phyloP scores from a whole-genome alignment of 2,797 vertebrate species.

The Darevskia nairensis region DNA sequence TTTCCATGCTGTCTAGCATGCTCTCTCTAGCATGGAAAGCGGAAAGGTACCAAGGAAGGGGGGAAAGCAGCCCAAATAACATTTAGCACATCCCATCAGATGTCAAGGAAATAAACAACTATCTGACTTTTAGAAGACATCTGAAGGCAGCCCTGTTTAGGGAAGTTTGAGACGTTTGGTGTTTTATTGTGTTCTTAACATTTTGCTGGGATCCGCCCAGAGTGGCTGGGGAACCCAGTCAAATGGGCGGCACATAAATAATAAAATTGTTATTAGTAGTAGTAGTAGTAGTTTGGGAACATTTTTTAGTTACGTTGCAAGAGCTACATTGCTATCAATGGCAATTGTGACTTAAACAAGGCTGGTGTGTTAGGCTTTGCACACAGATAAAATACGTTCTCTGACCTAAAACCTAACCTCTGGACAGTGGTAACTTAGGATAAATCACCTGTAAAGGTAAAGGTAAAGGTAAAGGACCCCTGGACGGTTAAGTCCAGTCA shows the following conservation, averaged over 20 bases:
- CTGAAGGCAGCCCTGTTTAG: too few species aligned
- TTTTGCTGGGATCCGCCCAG: too few species aligned
- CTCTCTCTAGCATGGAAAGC: not conserved
- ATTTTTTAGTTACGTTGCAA: constrained; percentile 18
- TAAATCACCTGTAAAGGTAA: not conserved
- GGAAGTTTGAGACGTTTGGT: too few species aligned
- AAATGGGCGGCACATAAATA: too few species aligned
- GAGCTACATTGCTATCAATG: not conserved
- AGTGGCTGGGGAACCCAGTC: too few species aligned
- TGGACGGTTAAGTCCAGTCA: too few species aligned
- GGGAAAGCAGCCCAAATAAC: constrained; percentile 39
- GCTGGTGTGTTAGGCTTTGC: not conserved
- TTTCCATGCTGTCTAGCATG: constrained; percentile 39
- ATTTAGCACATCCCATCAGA: not conserved
- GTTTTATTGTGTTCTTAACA: too few species aligned
- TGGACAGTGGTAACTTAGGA: not conserved
- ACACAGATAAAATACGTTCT: not conserved
- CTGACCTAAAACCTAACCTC: not conserved
- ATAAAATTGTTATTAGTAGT: too few species aligned
- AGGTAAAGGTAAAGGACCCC: too few species aligned
- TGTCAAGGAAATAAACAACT: too few species aligned
- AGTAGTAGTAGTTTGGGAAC: constrained; percentile 45
- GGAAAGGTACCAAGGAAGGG: constrained; percentile 31
- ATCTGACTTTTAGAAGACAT: too few species aligned
- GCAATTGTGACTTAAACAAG: not conserved